Evolutionary conservation across 2,113 vertebrate genomes (phyloP).

Genomic region (Piliocolobus tephrosceles): DNA sequence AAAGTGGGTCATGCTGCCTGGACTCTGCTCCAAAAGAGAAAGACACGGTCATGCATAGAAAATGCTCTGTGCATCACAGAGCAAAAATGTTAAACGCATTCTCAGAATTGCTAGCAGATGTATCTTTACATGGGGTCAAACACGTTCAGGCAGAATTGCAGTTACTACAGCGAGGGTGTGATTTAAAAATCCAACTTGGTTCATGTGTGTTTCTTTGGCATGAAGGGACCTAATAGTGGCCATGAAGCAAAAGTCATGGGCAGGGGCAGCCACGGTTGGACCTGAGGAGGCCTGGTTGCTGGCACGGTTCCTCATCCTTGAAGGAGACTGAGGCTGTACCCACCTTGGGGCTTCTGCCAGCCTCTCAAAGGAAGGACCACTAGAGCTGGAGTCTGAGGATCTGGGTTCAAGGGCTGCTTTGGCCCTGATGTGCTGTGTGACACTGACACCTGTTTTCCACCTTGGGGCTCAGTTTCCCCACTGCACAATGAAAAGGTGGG

Average conservation of each 20-base stretch:
- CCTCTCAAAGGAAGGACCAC: background rate
- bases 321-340: background rate
- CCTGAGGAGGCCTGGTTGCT: background rate
- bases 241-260: background rate
- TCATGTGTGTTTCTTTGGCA: background rate
- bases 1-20: background rate
- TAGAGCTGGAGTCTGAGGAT: background rate
- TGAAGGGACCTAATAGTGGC: background rate
- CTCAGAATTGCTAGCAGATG: constrained; percentile 28
- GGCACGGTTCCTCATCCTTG: background rate
- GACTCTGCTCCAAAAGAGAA: background rate
- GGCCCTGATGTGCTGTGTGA: background rate
- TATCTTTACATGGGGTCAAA: background rate
- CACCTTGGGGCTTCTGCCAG: background rate
- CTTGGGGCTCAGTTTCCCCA: background rate
- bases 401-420: background rate
- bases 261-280: background rate
- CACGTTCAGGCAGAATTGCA: background rate
- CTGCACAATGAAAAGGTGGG: no score
- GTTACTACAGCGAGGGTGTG: background rate
- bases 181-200: background rate
- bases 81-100: background rate
- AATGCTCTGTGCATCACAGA: background rate
- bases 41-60: background rate
- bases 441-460: background rate